A percentile compares a stretch with the other conserved stretches of the same genome.
Conservation (phyloP, 2,113 vertebrate species). For the Promerops cafer region DNA sequence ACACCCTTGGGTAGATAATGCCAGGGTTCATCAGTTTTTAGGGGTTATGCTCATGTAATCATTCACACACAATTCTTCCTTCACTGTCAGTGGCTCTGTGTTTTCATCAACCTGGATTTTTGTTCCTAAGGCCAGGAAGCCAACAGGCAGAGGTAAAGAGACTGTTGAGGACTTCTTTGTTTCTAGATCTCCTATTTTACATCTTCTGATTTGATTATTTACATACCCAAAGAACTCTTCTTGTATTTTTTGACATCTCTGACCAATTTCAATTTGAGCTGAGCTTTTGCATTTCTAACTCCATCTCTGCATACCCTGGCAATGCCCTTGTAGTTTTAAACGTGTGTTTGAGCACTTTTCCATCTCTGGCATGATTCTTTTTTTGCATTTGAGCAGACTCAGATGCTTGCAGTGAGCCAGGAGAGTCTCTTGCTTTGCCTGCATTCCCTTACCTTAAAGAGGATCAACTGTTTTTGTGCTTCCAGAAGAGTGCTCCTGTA, state of each 20-base stretch:
- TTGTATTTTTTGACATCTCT: background rate
- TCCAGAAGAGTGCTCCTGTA: background rate
- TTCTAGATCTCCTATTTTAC: background rate
- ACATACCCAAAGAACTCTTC: background rate
- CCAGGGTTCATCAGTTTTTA: background rate
- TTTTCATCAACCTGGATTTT: background rate
- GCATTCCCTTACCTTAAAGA: background rate
- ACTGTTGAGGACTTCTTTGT: background rate
- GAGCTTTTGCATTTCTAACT: background rate
- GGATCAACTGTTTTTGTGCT: background rate
- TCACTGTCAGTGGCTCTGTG: background rate
- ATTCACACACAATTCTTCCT: background rate
- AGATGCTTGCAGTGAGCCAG: background rate
- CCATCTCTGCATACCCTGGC: background rate
- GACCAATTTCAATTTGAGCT: background rate
- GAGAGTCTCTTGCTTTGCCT: background rate
- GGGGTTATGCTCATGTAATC: background rate
- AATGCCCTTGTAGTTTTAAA: background rate
- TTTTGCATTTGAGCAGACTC: background rate
- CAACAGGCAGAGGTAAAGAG: background rate
- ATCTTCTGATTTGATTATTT: background rate
- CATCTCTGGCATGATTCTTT: background rate
- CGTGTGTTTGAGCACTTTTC: background rate
- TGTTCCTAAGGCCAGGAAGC: background rate
- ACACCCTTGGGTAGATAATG: too few species aligned